Evolutionary conservation across 2,797 vertebrate species (phyloP).

Genomic region (Enteromius anoplus): DNA sequence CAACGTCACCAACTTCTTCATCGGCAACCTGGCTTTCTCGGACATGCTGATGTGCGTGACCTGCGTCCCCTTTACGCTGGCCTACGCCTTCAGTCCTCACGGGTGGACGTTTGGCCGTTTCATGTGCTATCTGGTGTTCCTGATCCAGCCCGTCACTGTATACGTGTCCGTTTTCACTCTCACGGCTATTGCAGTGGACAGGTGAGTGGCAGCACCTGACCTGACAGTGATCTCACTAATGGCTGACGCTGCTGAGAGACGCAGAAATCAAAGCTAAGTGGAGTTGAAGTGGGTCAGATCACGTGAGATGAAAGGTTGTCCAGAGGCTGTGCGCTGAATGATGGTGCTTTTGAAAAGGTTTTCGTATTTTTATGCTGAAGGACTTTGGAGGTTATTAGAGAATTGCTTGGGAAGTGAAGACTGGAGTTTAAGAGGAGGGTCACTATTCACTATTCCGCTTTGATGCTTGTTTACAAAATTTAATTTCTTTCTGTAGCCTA

Average conservation of each 20-base stretch:
- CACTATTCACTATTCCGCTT: background rate
- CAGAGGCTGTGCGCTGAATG: background rate
- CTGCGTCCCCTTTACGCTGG: constrained; percentile 85
- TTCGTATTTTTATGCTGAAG: background rate
- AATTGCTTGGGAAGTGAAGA: background rate
- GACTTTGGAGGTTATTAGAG: background rate
- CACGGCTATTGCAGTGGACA: constrained; percentile 84
- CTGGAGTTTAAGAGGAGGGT: background rate
- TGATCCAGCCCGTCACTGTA: constrained; percentile 84
- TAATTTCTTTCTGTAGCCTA: background rate
- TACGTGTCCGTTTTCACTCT: constrained; percentile 88
- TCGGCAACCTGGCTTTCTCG: constrained; percentile 87
- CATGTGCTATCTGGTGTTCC: constrained; percentile 86
- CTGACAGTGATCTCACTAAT: background rate
- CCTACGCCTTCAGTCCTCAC: constrained; percentile 87
- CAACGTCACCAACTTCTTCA: constrained; percentile 88
- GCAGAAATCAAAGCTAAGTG: constrained; percentile 1
- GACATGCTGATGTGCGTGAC: constrained; percentile 87
- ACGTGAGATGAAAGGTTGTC: constrained; percentile 21
- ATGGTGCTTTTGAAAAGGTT: background rate
- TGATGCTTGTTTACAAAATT: background rate
- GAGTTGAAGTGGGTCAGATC: background rate
- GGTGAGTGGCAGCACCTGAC: constrained; percentile 67
- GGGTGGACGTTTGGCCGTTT: constrained; percentile 85
- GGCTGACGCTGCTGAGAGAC: background rate